A percentile compares a stretch with the other conserved stretches of the same genome.
phyloP scores from a whole-genome alignment of 2,797 vertebrate species.

The Enteromius treurensis region DNA sequence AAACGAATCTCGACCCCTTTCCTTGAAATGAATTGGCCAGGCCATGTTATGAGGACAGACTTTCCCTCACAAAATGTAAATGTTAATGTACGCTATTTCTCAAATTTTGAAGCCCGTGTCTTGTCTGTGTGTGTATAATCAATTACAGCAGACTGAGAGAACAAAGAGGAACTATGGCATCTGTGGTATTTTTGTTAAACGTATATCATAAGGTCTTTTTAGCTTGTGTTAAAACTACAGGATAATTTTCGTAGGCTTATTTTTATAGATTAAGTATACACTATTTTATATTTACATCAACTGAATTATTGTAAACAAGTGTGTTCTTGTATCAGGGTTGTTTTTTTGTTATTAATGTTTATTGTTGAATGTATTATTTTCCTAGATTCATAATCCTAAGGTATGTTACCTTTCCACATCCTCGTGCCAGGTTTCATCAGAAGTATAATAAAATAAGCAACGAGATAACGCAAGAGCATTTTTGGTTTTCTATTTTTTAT shows the following conservation, averaged over 20 bases:
- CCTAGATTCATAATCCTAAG: background rate
- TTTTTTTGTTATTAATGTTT: background rate
- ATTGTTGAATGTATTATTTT: background rate
- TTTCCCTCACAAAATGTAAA: slow-evolving; percentile 58
- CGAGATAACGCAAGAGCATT: background rate
- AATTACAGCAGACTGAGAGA: slow-evolving; percentile 44
- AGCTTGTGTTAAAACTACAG: slow-evolving; percentile 25
- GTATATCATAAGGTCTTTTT: slow-evolving; percentile 37
- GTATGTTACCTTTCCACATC: background rate
- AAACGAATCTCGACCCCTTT: slow-evolving; percentile 62
- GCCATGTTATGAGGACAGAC: slow-evolving; percentile 55
- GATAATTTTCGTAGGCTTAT: background rate
- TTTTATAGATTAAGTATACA: background rate
- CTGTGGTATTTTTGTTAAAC: slow-evolving; percentile 45
- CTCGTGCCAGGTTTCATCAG: background rate
- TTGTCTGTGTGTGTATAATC: slow-evolving; percentile 48
- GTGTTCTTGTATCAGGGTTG: background rate
- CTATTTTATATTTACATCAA: background rate
- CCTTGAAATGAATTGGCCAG: slow-evolving; percentile 54
- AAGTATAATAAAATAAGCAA: background rate
- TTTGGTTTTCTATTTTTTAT: background rate
- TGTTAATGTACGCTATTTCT: slow-evolving; percentile 50
- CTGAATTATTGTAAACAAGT: background rate
- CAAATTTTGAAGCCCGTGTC: slow-evolving; percentile 46
- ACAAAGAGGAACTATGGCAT: slow-evolving; percentile 48